These are phyloP conservation scores for Uloborus plumipes DNA, from an alignment of 2,888 invertebrate genomes.

Conservation along the genomic window DNA sequence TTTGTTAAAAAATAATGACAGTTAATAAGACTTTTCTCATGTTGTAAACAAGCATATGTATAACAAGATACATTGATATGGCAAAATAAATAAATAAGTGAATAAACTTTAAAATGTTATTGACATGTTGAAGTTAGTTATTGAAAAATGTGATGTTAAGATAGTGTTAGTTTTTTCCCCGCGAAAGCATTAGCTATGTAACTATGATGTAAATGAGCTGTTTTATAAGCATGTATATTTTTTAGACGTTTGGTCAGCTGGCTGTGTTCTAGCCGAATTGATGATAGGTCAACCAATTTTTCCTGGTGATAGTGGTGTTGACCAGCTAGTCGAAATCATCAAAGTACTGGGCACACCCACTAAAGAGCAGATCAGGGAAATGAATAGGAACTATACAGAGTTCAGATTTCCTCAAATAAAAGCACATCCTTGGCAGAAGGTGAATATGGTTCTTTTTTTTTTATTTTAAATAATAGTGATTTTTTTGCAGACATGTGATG, in stretches of 20 bases:
- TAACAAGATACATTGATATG: too few species aligned
- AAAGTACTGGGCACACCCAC: slow-evolving; percentile 99
- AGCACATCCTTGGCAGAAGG: slow-evolving; percentile 99
- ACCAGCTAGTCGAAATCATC: slow-evolving; percentile 99
- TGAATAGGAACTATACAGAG: slow-evolving; percentile 99
- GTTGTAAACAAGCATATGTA: too few species aligned
- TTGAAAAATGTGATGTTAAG: too few species aligned
- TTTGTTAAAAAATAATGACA: too few species aligned
- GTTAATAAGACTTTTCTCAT: too few species aligned
- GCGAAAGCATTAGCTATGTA: too few species aligned
- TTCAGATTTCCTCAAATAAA: slow-evolving; percentile 99
- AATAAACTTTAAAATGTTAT: too few species aligned
- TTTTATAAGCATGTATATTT: too few species aligned
- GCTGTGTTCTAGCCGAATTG: slow-evolving; percentile 97
- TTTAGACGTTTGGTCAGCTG: slow-evolving; percentile 97
- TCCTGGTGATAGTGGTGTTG: slow-evolving; percentile 98
- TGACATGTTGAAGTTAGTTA: too few species aligned
- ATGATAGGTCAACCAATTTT: slow-evolving; percentile 98
- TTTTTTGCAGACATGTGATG: not conserved
- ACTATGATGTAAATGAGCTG: too few species aligned
- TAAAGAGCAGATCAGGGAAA: slow-evolving; percentile 98
- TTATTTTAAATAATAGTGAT: not conserved
- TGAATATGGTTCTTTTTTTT: slow-evolving; percentile 72
- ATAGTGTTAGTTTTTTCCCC: too few species aligned
- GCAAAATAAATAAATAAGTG: too few species aligned